Conservation (phyloP, 2,797 vertebrate species). For the Pampus argenteus region DNA sequence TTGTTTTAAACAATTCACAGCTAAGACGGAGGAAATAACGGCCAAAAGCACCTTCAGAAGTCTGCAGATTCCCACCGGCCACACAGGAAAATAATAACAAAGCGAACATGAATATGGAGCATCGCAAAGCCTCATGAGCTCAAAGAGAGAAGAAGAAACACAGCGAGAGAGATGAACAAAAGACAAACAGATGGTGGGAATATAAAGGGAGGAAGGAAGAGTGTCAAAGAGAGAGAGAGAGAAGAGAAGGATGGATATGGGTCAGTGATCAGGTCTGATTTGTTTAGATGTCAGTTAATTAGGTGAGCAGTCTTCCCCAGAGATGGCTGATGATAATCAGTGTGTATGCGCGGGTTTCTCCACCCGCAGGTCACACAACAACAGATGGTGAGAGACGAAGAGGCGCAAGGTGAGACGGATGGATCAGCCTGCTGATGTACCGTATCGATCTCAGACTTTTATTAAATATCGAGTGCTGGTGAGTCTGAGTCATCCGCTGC, state of each 20-base stretch:
- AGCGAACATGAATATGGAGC: background rate
- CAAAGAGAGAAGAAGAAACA: slow-evolving; percentile 5
- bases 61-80: slow-evolving; percentile 12
- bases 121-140: background rate
- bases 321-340: slow-evolving; percentile 34
- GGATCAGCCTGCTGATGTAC: background rate
- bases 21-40: background rate
- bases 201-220: background rate
- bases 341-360: slow-evolving; percentile 10
- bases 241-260: background rate
- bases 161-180: background rate
- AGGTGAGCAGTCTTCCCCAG: slow-evolving; percentile 26
- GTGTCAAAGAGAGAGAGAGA: background rate
- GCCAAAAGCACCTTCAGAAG: slow-evolving; percentile 21
- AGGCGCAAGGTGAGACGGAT: background rate
- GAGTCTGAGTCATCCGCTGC: background rate
- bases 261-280: slow-evolving; percentile 44
- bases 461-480: background rate
- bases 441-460: background rate
- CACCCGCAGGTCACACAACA: background rate
- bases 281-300: slow-evolving; percentile 48
- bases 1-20: slow-evolving; percentile 3
- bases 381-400: slow-evolving; percentile 20
- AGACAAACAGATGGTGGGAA: background rate
- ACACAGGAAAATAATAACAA: background rate